Evolutionary conservation across 2,888 invertebrate genomes (phyloP).

Genomic region (Acanthopleura granulata): DNA sequence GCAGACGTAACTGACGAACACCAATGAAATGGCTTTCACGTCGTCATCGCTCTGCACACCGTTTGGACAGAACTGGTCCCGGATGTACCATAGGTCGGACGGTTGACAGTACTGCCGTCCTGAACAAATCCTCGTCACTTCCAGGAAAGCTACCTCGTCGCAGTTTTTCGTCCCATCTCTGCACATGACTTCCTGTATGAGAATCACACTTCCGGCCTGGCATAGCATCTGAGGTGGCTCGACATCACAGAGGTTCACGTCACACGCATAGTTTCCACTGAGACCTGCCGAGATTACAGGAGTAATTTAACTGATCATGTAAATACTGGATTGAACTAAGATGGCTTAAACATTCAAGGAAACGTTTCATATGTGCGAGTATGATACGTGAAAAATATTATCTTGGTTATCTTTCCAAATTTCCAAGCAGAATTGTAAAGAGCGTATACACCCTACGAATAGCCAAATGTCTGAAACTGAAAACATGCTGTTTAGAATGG

Average conservation of each 20-base stretch:
- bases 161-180: neutral
- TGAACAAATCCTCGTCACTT: slow-evolving; percentile 1
- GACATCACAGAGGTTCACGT: neutral
- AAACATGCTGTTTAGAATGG: too few relatives aligned
- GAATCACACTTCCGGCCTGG: slow-evolving; percentile 14
- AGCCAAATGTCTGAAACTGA: too few relatives aligned
- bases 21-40: neutral
- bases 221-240: neutral
- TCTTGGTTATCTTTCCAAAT: too few relatives aligned
- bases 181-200: slow-evolving; percentile 18
- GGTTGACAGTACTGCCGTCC: neutral
- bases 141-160: neutral
- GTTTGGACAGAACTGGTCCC: neutral
- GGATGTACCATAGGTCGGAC: neutral
- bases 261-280: neutral
- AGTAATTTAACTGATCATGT: too few relatives aligned
- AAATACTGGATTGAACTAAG: too few relatives aligned
- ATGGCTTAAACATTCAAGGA: too few relatives aligned
- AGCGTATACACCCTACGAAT: too few relatives aligned
- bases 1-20: slow-evolving; percentile 18
- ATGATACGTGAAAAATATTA: too few relatives aligned
- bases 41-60: neutral
- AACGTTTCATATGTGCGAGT: too few relatives aligned
- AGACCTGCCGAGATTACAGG: neutral
- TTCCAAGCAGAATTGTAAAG: too few relatives aligned